These are phyloP conservation scores for Thera obeliscata DNA, from an alignment of 2,888 invertebrate species.

Conservation along the genomic window DNA sequence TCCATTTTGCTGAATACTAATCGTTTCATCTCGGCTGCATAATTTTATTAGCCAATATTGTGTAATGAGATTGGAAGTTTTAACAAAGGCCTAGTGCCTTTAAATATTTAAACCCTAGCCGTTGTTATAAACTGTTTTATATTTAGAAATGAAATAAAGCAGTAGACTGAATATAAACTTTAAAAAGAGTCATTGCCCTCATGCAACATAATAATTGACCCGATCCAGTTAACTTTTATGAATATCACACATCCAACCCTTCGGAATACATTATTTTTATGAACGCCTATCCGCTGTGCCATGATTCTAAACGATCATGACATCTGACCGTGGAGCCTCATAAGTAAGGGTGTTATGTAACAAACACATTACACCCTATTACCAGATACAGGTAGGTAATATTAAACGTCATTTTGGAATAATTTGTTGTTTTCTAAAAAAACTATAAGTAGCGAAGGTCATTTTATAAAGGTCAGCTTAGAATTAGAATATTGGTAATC, in stretches of 20 bases:
- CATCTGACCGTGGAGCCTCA: conserved; percentile 21
- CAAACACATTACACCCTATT: conserved; percentile 1
- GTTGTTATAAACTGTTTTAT: too few species aligned
- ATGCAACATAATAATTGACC: not conserved
- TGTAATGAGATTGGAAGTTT: conserved; percentile 29
- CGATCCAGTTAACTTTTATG: not conserved
- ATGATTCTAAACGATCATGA: conserved; percentile 26
- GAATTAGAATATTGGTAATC: too few species aligned
- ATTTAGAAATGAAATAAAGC: too few species aligned
- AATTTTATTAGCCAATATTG: conserved; percentile 33
- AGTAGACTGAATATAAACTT: not conserved
- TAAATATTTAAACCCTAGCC: too few species aligned
- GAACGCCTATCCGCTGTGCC: conserved; percentile 18
- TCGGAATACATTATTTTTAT: conserved; percentile 30
- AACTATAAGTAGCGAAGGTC: too few species aligned
- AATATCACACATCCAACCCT: conserved; percentile 1
- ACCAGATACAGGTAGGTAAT: too few species aligned
- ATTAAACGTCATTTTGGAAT: too few species aligned
- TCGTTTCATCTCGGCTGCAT: conserved; percentile 31
- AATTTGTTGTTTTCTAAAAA: too few species aligned
- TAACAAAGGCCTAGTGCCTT: not conserved
- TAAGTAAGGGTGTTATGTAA: conserved; percentile 13
- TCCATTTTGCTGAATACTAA: conserved; percentile 45
- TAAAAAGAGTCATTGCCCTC: not conserved
- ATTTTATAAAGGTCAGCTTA: too few species aligned